These are phyloP conservation scores for Aulostomus chinensis DNA, from an alignment of 2,797 vertebrate genomes.

Conservation along the genomic window DNA sequence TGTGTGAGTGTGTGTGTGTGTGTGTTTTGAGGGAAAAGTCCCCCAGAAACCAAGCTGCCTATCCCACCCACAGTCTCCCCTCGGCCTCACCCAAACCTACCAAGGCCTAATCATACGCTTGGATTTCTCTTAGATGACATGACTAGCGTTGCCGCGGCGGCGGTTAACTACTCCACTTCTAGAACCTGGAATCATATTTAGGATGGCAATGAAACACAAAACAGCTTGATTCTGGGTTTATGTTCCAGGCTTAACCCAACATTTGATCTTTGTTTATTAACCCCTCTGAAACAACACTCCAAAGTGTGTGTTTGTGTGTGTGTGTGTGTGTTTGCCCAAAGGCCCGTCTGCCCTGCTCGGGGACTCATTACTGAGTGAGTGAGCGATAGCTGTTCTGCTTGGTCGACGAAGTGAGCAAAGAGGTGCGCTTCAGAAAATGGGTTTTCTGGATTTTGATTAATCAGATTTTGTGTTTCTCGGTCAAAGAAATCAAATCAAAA, in stretches of 20 bases:
- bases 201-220: constrained; percentile 48
- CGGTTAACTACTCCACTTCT: constrained; percentile 53
- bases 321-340: constrained; percentile 44
- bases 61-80: constrained; percentile 64
- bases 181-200: constrained; percentile 68
- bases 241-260: constrained; percentile 43
- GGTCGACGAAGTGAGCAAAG: constrained; percentile 63
- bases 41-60: constrained; percentile 57
- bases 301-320: constrained; percentile 27
- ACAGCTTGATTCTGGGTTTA: constrained; percentile 44
- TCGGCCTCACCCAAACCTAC: constrained; percentile 58
- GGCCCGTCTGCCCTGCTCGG: constrained; percentile 49
- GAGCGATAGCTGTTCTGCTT: constrained; percentile 76
- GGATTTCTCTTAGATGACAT: constrained; percentile 65
- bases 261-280: constrained; percentile 67
- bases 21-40: constrained; percentile 41
- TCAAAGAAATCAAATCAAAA: constrained; percentile 58
- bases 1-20: constrained; percentile 11
- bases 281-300: constrained; percentile 51
- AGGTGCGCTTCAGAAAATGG: constrained; percentile 62
- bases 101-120: constrained; percentile 71
- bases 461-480: constrained; percentile 62
- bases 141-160: constrained; percentile 41
- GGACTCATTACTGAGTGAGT: constrained; percentile 69
- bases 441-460: constrained; percentile 75